A percentile compares a stretch with the other conserved stretches of the same genome.
Conservation (phyloP, 2,888 invertebrate species). For the Tetrapedia diversipes region DNA sequence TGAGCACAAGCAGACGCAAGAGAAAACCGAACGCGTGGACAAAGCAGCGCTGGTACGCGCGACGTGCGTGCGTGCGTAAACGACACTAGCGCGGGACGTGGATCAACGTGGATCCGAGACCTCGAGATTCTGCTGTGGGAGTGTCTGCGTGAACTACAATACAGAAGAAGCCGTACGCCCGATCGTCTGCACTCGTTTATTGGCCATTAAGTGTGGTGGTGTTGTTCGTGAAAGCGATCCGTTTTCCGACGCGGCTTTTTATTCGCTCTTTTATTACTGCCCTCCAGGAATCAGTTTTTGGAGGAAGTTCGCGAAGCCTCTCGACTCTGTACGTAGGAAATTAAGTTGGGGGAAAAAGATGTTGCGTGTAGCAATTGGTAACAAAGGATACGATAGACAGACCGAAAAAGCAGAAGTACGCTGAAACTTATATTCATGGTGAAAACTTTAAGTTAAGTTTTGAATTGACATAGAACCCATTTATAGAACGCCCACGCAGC, state of each 20-base stretch:
- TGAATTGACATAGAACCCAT: slow-evolving; percentile 41
- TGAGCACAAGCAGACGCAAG: slow-evolving; percentile 52
- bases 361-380: background rate
- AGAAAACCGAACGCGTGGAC: slow-evolving; percentile 61
- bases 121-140: slow-evolving; percentile 39
- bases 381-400: too few species aligned
- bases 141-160: slow-evolving; percentile 13
- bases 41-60: slow-evolving; percentile 44
- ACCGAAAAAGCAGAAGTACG: background rate
- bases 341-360: background rate
- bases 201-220: slow-evolving; percentile 37
- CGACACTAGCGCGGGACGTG: slow-evolving; percentile 42
- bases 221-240: slow-evolving; percentile 32
- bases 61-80: slow-evolving; percentile 44
- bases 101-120: slow-evolving; percentile 60
- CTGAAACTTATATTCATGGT: background rate
- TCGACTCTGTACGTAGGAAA: background rate
- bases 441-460: slow-evolving; percentile 27
- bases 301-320: slow-evolving; percentile 20
- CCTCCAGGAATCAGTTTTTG: background rate
- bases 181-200: slow-evolving; percentile 52
- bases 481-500: slow-evolving; percentile 40
- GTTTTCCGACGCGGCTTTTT: slow-evolving; percentile 10
- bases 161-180: slow-evolving; percentile 48
- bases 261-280: background rate